Conservation (phyloP, 2,113 vertebrate species). For the Ariopsis seemanni region DNA sequence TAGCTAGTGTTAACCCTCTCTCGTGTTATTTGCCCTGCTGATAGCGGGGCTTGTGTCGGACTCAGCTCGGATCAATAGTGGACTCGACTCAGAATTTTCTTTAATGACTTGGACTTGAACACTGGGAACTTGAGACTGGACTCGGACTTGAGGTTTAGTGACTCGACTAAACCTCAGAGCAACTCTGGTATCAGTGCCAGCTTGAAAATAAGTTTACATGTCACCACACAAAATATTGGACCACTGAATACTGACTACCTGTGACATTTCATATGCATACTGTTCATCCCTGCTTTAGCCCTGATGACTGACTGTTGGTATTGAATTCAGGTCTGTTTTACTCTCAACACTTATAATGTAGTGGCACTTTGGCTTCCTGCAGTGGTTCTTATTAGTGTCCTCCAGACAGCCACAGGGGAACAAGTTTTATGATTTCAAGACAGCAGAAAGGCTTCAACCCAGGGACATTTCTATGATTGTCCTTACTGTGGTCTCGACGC, state of each 20-base stretch:
- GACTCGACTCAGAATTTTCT: too few species aligned
- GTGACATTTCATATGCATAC: not conserved
- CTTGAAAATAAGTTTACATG: not conserved
- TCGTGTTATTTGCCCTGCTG: too few species aligned
- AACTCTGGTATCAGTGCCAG: not conserved
- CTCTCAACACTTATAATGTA: not conserved
- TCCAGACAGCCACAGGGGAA: constrained; percentile 20
- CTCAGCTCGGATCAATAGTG: too few species aligned
- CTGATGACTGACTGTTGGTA: not conserved
- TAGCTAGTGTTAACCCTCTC: too few species aligned
- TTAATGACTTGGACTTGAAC: too few species aligned
- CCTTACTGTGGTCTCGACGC: constrained; percentile 1
- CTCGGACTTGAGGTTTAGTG: too few species aligned
- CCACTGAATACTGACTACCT: not conserved
- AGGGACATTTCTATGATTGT: constrained; percentile 2
- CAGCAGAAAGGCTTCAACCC: constrained; percentile 5
- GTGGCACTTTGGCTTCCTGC: constrained; percentile 16
- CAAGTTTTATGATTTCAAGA: not conserved
- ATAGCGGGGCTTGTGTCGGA: too few species aligned
- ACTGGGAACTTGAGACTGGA: too few species aligned
- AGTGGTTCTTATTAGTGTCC: constrained; percentile 22
- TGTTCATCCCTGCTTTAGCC: not conserved
- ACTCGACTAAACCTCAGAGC: too few species aligned
- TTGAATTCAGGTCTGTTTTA: not conserved
- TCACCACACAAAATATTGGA: not conserved